Conservation (phyloP, 2,888 invertebrate genomes). For the Zhuqinia jingwanae region DNA sequence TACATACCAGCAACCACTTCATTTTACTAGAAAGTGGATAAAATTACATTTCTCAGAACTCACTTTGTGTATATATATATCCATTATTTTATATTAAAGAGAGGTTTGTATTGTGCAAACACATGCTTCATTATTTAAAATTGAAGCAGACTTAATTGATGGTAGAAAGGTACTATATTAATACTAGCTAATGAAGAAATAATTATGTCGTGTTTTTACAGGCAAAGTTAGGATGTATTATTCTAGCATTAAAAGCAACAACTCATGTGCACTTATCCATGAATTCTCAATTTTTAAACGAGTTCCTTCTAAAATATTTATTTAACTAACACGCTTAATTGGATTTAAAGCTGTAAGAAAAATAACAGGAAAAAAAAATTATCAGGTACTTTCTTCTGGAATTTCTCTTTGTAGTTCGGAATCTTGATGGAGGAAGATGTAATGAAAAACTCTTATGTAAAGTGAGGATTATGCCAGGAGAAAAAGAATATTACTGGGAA, state of each 20-base stretch:
- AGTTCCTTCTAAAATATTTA: constrained; percentile 7
- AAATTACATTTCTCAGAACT: too few species aligned
- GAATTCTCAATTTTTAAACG: constrained; percentile 22
- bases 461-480: constrained; percentile 54
- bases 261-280: background rate
- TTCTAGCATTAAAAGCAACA: background rate
- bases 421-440: constrained; percentile 23
- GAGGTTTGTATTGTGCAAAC: too few species aligned
- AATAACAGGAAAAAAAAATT: background rate
- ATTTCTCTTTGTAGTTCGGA: background rate
- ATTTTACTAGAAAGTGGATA: too few species aligned
- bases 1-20: too few species aligned
- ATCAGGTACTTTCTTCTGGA: background rate
- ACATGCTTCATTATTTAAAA: too few species aligned
- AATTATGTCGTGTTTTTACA: constrained; percentile 48
- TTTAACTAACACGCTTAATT: constrained; percentile 11
- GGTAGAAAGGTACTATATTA: too few species aligned
- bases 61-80: too few species aligned
- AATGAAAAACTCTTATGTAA: constrained; percentile 62
- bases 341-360: background rate
- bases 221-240: background rate
- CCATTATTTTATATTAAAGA: too few species aligned
- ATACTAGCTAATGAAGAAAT: background rate
- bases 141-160: too few species aligned
- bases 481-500: constrained; percentile 44